Evolutionary conservation across 1,140 invertebrate genomes (phyloP).

Genomic region (Drosophila azteca): DNA sequence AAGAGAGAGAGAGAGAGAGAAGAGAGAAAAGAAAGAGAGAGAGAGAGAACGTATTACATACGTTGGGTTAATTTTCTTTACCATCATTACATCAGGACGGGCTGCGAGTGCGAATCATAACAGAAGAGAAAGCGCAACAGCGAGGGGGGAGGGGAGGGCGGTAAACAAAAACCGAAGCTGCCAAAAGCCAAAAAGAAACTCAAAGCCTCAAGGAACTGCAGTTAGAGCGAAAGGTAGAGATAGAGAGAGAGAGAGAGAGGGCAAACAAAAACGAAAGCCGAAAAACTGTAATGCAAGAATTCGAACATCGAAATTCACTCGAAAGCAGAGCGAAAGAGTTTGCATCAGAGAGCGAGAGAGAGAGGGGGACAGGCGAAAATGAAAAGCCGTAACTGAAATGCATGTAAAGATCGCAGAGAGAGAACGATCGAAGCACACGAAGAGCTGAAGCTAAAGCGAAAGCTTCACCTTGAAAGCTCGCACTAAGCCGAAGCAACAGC

Average conservation of each 20-base stretch:
- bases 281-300: not conserved
- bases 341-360: not conserved
- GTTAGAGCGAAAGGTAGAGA: not conserved
- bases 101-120: conserved; percentile 8
- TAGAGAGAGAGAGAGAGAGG: not conserved
- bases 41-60: conserved; percentile 62
- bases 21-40: conserved; percentile 63
- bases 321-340: too few species aligned
- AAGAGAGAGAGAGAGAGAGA: conserved; percentile 48
- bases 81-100: conserved; percentile 41
- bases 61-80: conserved; percentile 4
- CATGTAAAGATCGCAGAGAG: too few species aligned
- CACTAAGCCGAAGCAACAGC: conserved; percentile 29
- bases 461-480: too few species aligned
- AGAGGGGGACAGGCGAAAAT: conserved; percentile 17
- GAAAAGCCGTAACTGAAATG: conserved; percentile 29
- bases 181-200: too few species aligned
- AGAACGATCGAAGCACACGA: not conserved
- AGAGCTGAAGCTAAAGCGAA: conserved; percentile 26
- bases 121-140: conserved; percentile 2
- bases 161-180: too few species aligned
- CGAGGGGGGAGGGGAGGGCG: not conserved
- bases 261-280: not conserved
- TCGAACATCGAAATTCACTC: too few species aligned
- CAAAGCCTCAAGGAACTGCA: too few species aligned